Evolutionary conservation across 2,113 vertebrate species (phyloP).

Genomic region (Crotalus helleri): DNA sequence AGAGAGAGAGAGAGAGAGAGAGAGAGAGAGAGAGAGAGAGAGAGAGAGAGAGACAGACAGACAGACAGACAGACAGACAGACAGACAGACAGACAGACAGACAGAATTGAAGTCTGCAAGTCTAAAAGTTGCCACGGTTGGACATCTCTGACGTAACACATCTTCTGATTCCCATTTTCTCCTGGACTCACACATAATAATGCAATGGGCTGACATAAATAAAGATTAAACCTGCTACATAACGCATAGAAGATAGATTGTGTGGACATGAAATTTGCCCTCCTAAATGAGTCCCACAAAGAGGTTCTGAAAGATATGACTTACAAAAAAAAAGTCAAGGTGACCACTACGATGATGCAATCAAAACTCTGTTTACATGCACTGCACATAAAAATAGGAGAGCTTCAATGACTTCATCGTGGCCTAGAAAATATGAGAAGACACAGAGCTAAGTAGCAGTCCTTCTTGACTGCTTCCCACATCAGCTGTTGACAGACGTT

Average conservation of each 20-base stretch:
- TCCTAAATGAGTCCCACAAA: background rate
- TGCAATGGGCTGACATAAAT: slow-evolving; percentile 32
- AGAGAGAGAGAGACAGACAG: no score
- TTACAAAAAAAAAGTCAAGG: background rate
- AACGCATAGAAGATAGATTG: background rate
- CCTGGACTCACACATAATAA: background rate
- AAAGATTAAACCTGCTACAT: slow-evolving; percentile 13
- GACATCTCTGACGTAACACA: background rate
- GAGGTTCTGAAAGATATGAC: background rate
- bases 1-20: no score
- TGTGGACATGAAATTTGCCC: background rate
- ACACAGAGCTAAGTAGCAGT: rapidly evolving
- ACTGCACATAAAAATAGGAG: background rate
- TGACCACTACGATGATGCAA: background rate
- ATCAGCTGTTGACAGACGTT: background rate
- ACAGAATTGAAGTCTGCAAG: background rate
- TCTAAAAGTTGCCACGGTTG: background rate
- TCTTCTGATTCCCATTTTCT: slow-evolving; percentile 21
- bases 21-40: no score
- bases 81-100: no score
- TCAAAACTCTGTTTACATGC: background rate
- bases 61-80: no score
- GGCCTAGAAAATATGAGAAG: background rate
- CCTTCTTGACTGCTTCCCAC: background rate
- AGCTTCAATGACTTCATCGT: background rate